phyloP scores from a whole-genome alignment of 2,113 vertebrate species.

The Eonycteris spelaea region DNA sequence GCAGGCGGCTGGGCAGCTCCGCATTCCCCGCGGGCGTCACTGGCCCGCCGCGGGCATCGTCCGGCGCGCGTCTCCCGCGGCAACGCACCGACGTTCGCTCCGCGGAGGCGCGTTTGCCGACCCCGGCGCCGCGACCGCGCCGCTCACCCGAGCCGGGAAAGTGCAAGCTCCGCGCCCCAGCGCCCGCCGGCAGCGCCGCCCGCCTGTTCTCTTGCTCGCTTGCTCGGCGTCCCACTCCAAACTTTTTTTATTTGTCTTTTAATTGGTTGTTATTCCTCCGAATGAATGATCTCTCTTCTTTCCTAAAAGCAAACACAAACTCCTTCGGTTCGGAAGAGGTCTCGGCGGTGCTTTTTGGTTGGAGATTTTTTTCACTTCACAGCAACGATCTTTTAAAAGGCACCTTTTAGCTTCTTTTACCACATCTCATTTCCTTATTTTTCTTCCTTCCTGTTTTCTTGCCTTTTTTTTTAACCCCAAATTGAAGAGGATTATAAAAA shows the following conservation, averaged over 20 bases:
- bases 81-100: constrained; percentile 51
- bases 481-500: constrained; percentile 73
- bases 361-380: constrained; percentile 69
- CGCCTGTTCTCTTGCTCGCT: constrained; percentile 14
- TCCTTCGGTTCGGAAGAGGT: constrained; percentile 65
- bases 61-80: constrained; percentile 55
- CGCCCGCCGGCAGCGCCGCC: constrained; percentile 48
- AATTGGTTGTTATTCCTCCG: constrained; percentile 68
- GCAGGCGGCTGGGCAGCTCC: constrained; percentile 70
- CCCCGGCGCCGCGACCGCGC: background rate
- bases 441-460: constrained; percentile 79
- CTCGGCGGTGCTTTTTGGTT: constrained; percentile 62
- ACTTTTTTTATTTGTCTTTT: constrained; percentile 81
- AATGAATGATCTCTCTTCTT: constrained; percentile 66
- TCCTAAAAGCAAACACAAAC: constrained; percentile 60
- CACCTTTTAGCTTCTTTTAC: constrained; percentile 79
- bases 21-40: constrained; percentile 80
- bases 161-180: constrained; percentile 47
- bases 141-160: constrained; percentile 15
- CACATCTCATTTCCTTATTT: constrained; percentile 78
- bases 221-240: constrained; percentile 74
- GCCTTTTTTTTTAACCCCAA: constrained; percentile 64
- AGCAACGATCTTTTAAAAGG: constrained; percentile 72
- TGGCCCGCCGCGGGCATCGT: constrained; percentile 71
- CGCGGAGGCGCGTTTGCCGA: constrained; percentile 31